Evolutionary conservation across 2,888 invertebrate genomes (phyloP).

Genomic region (Cyaniris semiargus): DNA sequence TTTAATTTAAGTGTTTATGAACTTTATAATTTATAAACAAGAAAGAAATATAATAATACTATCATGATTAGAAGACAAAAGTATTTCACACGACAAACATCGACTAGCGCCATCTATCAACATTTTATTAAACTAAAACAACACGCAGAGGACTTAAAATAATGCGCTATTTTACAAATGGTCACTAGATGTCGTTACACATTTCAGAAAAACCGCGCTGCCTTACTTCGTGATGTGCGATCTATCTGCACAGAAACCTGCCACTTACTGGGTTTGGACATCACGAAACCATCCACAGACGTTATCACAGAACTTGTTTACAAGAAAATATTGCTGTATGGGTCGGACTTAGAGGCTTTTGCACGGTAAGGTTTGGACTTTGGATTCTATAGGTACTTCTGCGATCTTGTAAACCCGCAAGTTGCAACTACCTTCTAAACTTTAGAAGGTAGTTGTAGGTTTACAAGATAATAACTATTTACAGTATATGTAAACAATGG

Average conservation of each 20-base stretch:
- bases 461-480: too few relatives aligned
- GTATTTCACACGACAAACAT: not conserved
- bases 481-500: too few relatives aligned
- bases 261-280: slow-evolving; percentile 70
- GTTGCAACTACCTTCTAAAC: too few relatives aligned
- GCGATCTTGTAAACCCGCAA: too few relatives aligned
- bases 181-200: slow-evolving; percentile 47
- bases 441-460: too few relatives aligned
- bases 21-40: too few relatives aligned
- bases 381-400: too few relatives aligned
- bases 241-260: slow-evolving; percentile 80
- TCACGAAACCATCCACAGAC: slow-evolving; percentile 78
- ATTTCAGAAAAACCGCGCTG: slow-evolving; percentile 80
- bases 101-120: slow-evolving; percentile 25
- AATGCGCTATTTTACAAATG: not conserved
- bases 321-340: slow-evolving; percentile 78
- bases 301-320: slow-evolving; percentile 81
- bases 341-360: slow-evolving; percentile 83
- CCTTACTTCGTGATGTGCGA: slow-evolving; percentile 77
- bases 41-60: too few relatives aligned
- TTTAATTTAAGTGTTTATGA: too few relatives aligned
- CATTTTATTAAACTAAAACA: slow-evolving; percentile 5
- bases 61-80: too few relatives aligned
- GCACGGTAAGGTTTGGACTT: slow-evolving; percentile 75
- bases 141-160: not conserved